A percentile compares a stretch with the other conserved stretches of the same genome.
Evolutionary conservation across 2,797 vertebrate genomes (phyloP).

Genomic region (Galago senegalensis): DNA sequence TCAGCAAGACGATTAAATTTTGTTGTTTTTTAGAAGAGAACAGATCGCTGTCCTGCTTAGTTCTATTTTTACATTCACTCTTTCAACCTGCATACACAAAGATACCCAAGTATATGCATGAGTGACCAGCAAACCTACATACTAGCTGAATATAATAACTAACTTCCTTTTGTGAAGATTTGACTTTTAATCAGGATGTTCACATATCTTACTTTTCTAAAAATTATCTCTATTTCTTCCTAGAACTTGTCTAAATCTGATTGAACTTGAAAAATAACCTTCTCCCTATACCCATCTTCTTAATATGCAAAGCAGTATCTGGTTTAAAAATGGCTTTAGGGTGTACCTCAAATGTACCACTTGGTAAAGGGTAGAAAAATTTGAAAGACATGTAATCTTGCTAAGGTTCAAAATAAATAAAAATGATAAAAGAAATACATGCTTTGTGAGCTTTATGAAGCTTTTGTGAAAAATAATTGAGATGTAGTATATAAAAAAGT

Average conservation of each 20-base stretch:
- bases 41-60: not conserved
- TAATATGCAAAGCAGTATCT: not conserved
- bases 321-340: not conserved
- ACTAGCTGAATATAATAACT: not conserved
- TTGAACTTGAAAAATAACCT: not conserved
- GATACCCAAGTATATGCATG: not conserved
- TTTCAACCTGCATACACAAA: not conserved
- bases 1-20: not conserved
- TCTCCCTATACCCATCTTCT: not conserved
- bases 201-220: not conserved
- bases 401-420: not conserved
- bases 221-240: not conserved
- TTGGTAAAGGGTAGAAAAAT: not conserved
- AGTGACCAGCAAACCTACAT: not conserved
- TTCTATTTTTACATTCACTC: not conserved
- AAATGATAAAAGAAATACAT: not conserved
- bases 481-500: not conserved
- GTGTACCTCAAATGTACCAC: not conserved
- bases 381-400: not conserved
- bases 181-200: not conserved
- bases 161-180: not conserved
- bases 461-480: not conserved
- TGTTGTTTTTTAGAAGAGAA: slow-evolving; percentile 7
- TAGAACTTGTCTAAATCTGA: not conserved
- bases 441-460: not conserved